Evolutionary conservation across 1,140 invertebrate genomes (phyloP).

Genomic region (Rhyacophila brunnea): DNA sequence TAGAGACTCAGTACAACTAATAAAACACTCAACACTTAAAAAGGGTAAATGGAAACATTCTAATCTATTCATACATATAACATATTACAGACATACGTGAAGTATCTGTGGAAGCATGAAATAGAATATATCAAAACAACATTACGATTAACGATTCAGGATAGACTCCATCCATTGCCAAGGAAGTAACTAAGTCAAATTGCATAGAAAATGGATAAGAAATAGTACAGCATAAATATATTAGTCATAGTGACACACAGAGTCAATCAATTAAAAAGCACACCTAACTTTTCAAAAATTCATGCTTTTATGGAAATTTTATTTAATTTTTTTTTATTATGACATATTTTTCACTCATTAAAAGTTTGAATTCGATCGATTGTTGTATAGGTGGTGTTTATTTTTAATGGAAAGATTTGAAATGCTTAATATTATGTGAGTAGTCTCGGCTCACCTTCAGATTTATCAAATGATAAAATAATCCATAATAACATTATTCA

Average conservation of each 20-base stretch:
- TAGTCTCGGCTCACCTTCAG: too few species aligned
- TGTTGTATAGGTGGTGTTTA: too few species aligned
- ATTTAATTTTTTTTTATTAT: conserved; percentile 3
- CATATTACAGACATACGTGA: conserved; percentile 37
- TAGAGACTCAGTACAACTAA: too few species aligned
- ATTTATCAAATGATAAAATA: too few species aligned
- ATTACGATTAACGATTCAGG: conserved; percentile 34
- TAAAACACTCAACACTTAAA: too few species aligned
- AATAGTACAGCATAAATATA: conserved; percentile 24
- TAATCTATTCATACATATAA: conserved; percentile 34
- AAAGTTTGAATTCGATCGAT: too few species aligned
- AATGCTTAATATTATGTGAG: too few species aligned
- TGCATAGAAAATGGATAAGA: conserved; percentile 31
- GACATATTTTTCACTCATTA: background rate
- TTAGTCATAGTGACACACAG: conserved; percentile 25
- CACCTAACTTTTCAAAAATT: conserved; percentile 23
- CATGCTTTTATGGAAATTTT: conserved; percentile 20
- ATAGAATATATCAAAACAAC: conserved; percentile 36
- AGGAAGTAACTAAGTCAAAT: conserved; percentile 31
- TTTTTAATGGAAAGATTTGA: too few species aligned
- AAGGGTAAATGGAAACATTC: conserved; percentile 8
- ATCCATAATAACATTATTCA: too few species aligned
- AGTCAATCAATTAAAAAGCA: conserved; percentile 29
- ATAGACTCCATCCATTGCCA: conserved; percentile 29
- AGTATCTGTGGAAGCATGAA: conserved; percentile 37